A percentile compares a stretch with the other conserved stretches of the same genome.
Conservation (phyloP, 1,140 invertebrate genomes). For the Pseudomyrmex flavicornis region DNA sequence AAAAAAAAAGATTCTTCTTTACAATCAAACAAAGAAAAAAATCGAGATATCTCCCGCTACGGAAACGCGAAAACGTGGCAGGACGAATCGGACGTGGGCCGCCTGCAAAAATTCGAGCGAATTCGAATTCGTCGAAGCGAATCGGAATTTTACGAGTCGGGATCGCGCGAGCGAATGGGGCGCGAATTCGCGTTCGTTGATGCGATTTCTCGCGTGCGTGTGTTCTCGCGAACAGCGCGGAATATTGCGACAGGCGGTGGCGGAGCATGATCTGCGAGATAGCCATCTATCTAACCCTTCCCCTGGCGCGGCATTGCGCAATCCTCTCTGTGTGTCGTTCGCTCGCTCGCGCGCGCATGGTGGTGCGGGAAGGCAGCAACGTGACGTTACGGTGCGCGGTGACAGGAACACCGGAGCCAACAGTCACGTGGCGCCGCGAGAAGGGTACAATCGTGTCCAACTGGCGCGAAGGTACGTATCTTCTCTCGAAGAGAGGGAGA, state of each 20-base stretch:
- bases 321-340: background rate
- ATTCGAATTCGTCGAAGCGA: slow-evolving; percentile 43
- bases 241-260: slow-evolving; percentile 60
- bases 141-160: slow-evolving; percentile 70
- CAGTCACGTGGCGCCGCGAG: slow-evolving; percentile 94
- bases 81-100: slow-evolving; percentile 1
- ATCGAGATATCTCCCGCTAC: background rate
- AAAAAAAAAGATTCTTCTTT: slow-evolving; percentile 12
- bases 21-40: slow-evolving; percentile 44
- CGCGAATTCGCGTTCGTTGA: slow-evolving; percentile 30
- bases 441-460: slow-evolving; percentile 78
- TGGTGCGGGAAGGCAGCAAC: slow-evolving; percentile 93
- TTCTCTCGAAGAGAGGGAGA: background rate
- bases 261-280: slow-evolving; percentile 57
- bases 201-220: slow-evolving; percentile 1
- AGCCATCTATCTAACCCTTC: slow-evolving; percentile 61
- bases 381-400: slow-evolving; percentile 94
- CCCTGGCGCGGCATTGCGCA: too few relatives aligned
- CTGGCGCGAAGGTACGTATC: slow-evolving; percentile 79
- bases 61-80: background rate
- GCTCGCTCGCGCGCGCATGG: slow-evolving; percentile 84
- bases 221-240: background rate
- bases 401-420: slow-evolving; percentile 93
- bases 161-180: slow-evolving; percentile 31
- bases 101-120: slow-evolving; percentile 16